Conservation (phyloP, 2,113 vertebrate genomes). For the Dicaeum eximium region DNA sequence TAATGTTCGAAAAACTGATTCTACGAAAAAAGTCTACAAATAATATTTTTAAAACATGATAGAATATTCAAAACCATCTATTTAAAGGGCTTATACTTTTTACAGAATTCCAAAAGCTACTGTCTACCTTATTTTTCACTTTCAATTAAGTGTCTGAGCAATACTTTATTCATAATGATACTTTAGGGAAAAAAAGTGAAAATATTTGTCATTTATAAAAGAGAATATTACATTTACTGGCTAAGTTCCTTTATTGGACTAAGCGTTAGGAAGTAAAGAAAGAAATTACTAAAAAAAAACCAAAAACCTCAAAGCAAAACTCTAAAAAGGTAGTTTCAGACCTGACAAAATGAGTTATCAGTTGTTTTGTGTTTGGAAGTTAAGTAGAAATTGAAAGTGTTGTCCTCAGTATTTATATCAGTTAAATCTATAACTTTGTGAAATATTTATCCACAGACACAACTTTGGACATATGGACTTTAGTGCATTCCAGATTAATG, state of each 20-base stretch:
- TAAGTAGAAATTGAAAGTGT: neutral
- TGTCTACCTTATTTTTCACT: neutral
- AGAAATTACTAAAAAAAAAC: fast-evolving
- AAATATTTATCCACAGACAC: neutral
- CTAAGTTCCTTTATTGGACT: neutral
- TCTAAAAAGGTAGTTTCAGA: neutral
- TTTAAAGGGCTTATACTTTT: neutral
- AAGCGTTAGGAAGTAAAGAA: neutral
- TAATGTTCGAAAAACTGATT: neutral
- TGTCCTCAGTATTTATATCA: neutral
- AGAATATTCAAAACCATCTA: neutral
- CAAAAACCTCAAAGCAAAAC: neutral
- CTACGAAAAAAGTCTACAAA: neutral
- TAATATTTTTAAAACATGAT: neutral
- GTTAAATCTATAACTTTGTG: neutral
- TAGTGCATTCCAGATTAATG: neutral
- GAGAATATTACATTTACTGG: neutral
- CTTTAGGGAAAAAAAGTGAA: neutral
- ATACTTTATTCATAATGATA: neutral
- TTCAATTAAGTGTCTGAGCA: neutral
- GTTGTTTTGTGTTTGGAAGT: neutral
- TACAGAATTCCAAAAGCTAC: neutral
- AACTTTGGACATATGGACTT: neutral
- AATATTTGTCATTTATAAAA: neutral
- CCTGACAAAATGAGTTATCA: neutral